These are phyloP conservation scores for Halichoeres trimaculatus DNA, from an alignment of 2,113 vertebrate genomes.

Conservation along the genomic window DNA sequence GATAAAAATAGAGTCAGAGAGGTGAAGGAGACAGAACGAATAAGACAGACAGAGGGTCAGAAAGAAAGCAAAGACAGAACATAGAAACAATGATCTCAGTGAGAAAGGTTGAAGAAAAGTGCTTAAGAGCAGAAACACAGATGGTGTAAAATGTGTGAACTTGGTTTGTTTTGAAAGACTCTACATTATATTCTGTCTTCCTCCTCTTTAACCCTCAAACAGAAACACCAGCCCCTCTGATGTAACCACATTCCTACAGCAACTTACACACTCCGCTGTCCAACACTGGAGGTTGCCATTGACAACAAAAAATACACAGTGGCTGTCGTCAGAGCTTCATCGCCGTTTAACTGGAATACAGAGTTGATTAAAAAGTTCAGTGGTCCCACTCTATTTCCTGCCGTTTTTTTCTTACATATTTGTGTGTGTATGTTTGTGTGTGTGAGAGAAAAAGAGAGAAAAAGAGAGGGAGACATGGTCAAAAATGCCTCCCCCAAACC, in stretches of 20 bases:
- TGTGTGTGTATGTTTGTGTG: not conserved
- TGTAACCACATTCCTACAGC: constrained; percentile 72
- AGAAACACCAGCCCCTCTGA: constrained; percentile 62
- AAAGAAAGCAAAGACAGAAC: constrained; percentile 27
- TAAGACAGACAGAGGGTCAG: constrained; percentile 32
- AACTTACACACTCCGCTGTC: constrained; percentile 37
- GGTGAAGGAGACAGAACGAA: constrained; percentile 61
- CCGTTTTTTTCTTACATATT: constrained; percentile 39
- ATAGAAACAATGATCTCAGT: constrained; percentile 27
- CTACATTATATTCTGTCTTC: constrained; percentile 12
- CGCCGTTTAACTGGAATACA: not conserved
- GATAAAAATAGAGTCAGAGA: constrained; percentile 74
- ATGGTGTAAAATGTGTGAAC: constrained; percentile 19
- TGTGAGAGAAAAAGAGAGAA: not conserved
- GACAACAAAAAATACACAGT: constrained; percentile 48
- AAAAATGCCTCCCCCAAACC: constrained; percentile 74
- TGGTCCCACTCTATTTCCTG: constrained; percentile 7
- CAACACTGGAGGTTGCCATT: constrained; percentile 39
- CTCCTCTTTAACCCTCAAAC: constrained; percentile 13
- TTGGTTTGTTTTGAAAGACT: constrained; percentile 26
- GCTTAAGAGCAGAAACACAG: constrained; percentile 2
- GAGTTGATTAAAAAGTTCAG: not conserved
- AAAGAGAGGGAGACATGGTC: constrained; percentile 15
- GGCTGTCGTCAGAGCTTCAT: constrained; percentile 27
- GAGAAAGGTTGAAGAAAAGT: not conserved